These are phyloP conservation scores for Acanthopleura granulata DNA, from an alignment of 2,888 invertebrate genomes.

Conservation along the genomic window DNA sequence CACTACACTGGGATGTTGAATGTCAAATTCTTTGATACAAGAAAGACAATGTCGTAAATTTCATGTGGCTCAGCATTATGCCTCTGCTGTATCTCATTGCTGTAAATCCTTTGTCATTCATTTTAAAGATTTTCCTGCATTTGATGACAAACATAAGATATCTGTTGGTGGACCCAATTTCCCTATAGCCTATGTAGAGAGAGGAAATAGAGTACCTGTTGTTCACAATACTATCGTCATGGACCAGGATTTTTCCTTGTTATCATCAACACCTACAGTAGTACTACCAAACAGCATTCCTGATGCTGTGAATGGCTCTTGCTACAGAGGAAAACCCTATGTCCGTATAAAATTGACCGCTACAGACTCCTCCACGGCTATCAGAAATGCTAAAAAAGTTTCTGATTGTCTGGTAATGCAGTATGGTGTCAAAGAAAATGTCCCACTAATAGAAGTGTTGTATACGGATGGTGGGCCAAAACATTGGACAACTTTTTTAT, in stretches of 20 bases:
- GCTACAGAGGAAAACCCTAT: not conserved
- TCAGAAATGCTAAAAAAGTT: not conserved
- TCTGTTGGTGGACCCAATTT: constrained; percentile 9
- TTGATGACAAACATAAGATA: constrained; percentile 16
- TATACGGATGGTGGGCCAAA: constrained; percentile 14
- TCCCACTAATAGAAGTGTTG: not conserved
- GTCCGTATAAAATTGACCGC: not conserved
- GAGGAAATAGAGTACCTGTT: not conserved
- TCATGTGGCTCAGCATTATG: constrained; percentile 5
- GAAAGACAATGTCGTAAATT: too few species aligned
- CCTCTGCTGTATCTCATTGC: constrained; percentile 6
- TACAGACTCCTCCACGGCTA: not conserved
- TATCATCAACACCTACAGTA: not conserved
- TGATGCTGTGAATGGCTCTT: not conserved
- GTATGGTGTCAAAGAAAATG: not conserved
- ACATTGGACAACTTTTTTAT: not conserved
- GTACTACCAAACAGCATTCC: not conserved
- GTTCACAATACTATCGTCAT: not conserved
- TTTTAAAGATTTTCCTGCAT: not conserved
- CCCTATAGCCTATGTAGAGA: not conserved
- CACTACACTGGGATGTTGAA: too few species aligned
- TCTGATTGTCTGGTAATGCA: not conserved
- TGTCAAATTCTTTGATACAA: too few species aligned
- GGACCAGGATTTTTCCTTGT: not conserved
- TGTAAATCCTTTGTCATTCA: not conserved